phyloP scores from a whole-genome alignment of 2,797 vertebrate genomes.

The Bucorvus abyssinicus region DNA sequence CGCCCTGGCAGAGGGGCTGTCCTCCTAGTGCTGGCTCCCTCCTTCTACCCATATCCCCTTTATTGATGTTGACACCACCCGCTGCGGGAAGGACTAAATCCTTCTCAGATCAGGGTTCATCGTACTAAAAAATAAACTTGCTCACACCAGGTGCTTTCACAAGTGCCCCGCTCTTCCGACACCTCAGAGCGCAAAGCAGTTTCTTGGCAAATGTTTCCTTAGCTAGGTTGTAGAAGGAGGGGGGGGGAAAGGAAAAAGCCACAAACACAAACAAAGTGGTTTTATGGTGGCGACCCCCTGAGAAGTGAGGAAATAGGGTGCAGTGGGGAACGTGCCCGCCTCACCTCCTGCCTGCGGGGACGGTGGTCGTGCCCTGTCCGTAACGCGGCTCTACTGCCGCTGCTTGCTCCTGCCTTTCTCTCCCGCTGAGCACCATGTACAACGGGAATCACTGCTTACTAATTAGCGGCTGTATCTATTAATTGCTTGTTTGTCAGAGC shows the following conservation, averaged over 20 bases:
- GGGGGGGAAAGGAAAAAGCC: neutral
- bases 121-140: neutral
- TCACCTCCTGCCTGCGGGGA: neutral
- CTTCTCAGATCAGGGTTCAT: neutral
- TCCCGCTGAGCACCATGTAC: constrained; percentile 23
- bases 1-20: neutral
- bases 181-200: neutral
- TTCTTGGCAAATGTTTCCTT: neutral
- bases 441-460: constrained; percentile 61
- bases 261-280: neutral
- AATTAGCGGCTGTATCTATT: constrained; percentile 68
- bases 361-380: neutral
- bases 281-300: neutral
- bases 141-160: neutral
- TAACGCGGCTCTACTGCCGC: neutral
- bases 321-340: neutral
- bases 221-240: fast-evolving
- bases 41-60: neutral
- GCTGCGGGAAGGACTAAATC: neutral
- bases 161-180: neutral
- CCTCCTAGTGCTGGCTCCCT: neutral
- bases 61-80: neutral
- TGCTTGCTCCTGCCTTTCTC: neutral
- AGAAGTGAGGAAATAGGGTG: neutral
- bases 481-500: constrained; percentile 68